A percentile compares a stretch with the other conserved stretches of the same genome.
These are phyloP conservation scores for Lepisosteus oculatus DNA, from an alignment of 2,113 vertebrate species.

Conservation along the genomic window DNA sequence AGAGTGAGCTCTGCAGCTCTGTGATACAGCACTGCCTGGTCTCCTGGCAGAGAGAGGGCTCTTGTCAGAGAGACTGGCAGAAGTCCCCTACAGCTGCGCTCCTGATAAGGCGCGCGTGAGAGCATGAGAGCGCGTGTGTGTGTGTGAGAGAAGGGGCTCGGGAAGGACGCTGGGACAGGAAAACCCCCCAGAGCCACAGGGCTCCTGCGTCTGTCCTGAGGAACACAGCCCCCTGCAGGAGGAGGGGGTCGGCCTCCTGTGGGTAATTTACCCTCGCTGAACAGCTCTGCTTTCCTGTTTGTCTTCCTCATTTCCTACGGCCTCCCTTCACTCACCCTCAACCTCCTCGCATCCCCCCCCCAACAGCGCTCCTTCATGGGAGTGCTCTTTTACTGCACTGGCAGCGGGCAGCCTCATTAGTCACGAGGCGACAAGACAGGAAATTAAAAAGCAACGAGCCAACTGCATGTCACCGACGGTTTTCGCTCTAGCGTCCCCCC, in stretches of 20 bases:
- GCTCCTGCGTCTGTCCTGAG: not conserved
- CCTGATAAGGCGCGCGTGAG: not conserved
- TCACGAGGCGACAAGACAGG: no score
- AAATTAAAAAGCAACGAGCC: no score
- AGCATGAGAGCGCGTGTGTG: no score
- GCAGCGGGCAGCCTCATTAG: not conserved
- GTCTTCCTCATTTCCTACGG: not conserved
- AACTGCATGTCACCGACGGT: no score
- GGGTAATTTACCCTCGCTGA: constrained; percentile 2
- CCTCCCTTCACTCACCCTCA: not conserved
- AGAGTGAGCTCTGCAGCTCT: no score
- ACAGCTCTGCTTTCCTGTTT: not conserved
- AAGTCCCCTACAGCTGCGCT: not conserved
- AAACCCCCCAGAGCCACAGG: no score
- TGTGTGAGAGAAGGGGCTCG: no score
- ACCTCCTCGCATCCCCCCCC: not conserved
- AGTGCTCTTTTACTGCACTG: not conserved
- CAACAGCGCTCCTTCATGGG: no score
- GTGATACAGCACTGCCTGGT: no score
- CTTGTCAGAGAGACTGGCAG: not conserved
- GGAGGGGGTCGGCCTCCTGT: not conserved
- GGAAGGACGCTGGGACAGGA: no score
- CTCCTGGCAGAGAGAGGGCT: not conserved
- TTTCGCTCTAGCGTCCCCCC: no score
- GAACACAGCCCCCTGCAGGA: constrained; percentile 13